Evolutionary conservation across 2,888 invertebrate genomes (phyloP), one percentile per base, ranked within the genome.

Genomic region (Eucera pruinosa): DNA sequence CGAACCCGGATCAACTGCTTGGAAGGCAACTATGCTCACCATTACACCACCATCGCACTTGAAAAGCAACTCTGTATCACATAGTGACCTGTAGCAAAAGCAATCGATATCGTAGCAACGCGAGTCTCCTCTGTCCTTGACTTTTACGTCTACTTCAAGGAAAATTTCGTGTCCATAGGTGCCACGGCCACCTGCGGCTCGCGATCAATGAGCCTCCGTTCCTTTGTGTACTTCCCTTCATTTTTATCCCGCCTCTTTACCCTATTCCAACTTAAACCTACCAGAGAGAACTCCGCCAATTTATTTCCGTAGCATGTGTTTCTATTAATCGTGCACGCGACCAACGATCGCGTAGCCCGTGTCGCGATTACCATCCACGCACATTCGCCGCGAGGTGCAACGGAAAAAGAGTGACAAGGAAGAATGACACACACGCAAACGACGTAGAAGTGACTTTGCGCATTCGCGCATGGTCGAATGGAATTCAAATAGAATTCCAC

Each of bases 1-100:
- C 90, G 90, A 91, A 91, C 89, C 89, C 89, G 89, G 90, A 90
- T 91, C 90, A 90, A 91, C 88, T 89, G 89, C 90, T 92, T 90
- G 88, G 88, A 91, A 90, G 89, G 88, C 88, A 89, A 90, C 89
- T 90, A 91, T 91, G 90, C 91, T 90, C 86, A 91, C 91, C 89
- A 90, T 91, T 90, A 91, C 91, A 91, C 91, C 90, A 91, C 89
- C 89, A 89, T 90, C 89, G 91, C 90, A 89, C 76, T 65, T 64
- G 47, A 0, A n/a, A 27, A 1, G 9, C 13, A 0, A 7, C 0
- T 0, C n/a, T 3, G 4, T 0, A 23, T 11, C 33, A 23, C 47
- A 41, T 43, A 4, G 20, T 64, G 55, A 80, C 73, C 61, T 71
- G 41, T 23, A 54, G 15, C 45, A n/a, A 13, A 11, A 1, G n/a